A percentile compares a stretch with the other conserved stretches of the same genome.
These are phyloP conservation scores for Exocentrus adspersus DNA, from an alignment of 2,888 invertebrate genomes.

Conservation along the genomic window DNA sequence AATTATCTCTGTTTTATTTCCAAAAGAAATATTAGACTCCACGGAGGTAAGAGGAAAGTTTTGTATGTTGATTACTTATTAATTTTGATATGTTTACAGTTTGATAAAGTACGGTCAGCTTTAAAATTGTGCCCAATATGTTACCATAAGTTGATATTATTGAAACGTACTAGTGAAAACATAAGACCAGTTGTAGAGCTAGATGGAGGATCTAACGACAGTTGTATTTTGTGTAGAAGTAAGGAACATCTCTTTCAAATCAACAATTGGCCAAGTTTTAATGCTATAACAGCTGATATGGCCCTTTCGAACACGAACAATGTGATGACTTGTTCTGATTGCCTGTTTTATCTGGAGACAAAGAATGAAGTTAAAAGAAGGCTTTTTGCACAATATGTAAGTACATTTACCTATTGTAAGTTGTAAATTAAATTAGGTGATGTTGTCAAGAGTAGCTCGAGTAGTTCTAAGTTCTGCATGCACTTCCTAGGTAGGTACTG, in stretches of 20 bases:
- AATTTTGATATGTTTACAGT: constrained; percentile 6
- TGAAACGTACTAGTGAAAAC: background rate
- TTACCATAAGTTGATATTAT: constrained; percentile 9
- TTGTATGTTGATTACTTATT: background rate
- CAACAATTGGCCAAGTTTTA: constrained; percentile 4
- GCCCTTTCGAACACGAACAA: background rate
- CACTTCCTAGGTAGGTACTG: no score
- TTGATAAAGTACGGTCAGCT: background rate
- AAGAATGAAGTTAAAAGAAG: constrained; percentile 1
- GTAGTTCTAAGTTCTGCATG: no score
- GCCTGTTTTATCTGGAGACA: constrained; percentile 12
- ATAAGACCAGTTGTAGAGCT: background rate
- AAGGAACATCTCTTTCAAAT: background rate
- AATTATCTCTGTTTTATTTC: constrained; percentile 7
- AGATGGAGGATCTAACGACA: background rate
- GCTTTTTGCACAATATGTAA: constrained; percentile 12
- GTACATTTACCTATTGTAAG: no score
- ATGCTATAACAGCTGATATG: constrained; percentile 1
- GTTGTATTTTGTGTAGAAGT: constrained; percentile 6
- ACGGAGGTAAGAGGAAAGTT: constrained; percentile 2
- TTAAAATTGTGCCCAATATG: constrained; percentile 8
- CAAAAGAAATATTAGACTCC: background rate
- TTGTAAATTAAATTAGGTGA: no score
- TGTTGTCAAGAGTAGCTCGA: no score
- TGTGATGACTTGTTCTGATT: constrained; percentile 2